Evolutionary conservation across 1,140 invertebrate species (phyloP), one percentile per base, ranked within the genome.

Genomic region (Trissolcus basalis): DNA sequence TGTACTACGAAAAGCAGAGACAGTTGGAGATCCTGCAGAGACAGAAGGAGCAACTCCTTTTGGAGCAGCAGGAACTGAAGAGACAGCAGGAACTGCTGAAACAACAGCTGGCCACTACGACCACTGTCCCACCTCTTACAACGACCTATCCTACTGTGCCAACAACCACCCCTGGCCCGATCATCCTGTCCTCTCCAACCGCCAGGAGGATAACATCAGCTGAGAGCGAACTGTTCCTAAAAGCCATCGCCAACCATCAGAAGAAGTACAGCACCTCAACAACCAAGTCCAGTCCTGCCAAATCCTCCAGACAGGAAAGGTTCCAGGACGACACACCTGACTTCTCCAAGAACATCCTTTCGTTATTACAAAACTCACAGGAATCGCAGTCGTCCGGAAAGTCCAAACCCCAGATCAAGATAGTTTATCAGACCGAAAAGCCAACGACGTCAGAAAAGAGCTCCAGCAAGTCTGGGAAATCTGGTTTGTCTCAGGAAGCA

Each of bases 1-100:
- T 89, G 4, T 90, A 89, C 50, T 88, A 91, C 35, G 91, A 92
- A 80, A 92, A 93, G 79, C 90, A 93, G 75, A 90, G 91, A 5
- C 90, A 93, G 70, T 82, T 91, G 65, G 91, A 92, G 77, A 77
- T 90, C 1, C 45, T 88, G 0, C 82, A 86, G 43, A 83, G 86
- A 1, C 88, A 89, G 43, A 65, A 82, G 9, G 84, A 89, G 19
- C 85, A 87, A 13, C 60, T 89, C 19, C 67, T 89, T 11, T 19
- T 82, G 9, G 86, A 89, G 33, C 86, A 88, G 13, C 86, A 87
- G 15, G 86, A 88, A 36, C 15, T 88, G 0, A 81, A 82, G n/a
- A 83, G 83, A 10, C 86, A 88, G 8, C 86, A 87, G 35, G 87
- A 81, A 81, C 83, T 54, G 80, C 85, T 77, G 85, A 89, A 71